A percentile compares a stretch with the other conserved stretches of the same genome.
phyloP scores from a whole-genome alignment of 2,888 invertebrate species.

The Cheilosia variabilis region DNA sequence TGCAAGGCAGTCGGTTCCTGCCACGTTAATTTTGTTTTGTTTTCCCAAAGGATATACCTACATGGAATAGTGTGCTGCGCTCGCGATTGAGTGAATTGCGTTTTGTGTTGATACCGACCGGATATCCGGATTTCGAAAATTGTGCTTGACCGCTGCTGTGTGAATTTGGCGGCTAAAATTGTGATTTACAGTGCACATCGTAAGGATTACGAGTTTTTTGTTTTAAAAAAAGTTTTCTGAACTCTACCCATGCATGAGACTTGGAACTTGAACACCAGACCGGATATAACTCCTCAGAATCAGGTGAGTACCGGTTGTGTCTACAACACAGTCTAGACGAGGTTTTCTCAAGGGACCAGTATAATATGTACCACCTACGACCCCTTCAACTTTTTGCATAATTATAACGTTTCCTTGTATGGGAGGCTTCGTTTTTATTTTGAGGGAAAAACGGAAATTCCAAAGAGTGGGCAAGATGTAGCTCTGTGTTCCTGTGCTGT shows the following conservation, averaged over 20 bases:
- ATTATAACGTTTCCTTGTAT: conserved; percentile 44
- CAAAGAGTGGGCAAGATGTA: conserved; percentile 11
- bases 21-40: conserved; percentile 5
- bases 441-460: conserved; percentile 27
- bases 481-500: conserved; percentile 25
- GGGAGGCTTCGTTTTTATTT: conserved; percentile 24
- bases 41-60: background rate
- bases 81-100: conserved; percentile 61
- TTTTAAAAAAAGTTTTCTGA: background rate
- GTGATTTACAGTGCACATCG: conserved; percentile 18
- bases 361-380: conserved; percentile 9
- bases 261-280: conserved; percentile 27
- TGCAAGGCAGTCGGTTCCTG: conserved; percentile 19
- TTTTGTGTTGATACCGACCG: conserved; percentile 56
- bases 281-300: conserved; percentile 48
- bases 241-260: conserved; percentile 5
- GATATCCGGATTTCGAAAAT: conserved; percentile 63
- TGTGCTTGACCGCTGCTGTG: conserved; percentile 49
- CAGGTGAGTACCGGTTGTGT: conserved; percentile 61
- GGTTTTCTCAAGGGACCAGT: conserved; percentile 29
- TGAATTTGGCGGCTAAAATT: conserved; percentile 56
- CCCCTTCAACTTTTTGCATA: conserved; percentile 41
- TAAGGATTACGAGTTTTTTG: conserved; percentile 44
- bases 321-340: conserved; percentile 63
- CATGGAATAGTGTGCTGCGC: conserved; percentile 11